A percentile compares a stretch with the other conserved stretches of the same genome.
Evolutionary conservation across 1,140 invertebrate genomes (phyloP).

Genomic region (Drosophila santomea): DNA sequence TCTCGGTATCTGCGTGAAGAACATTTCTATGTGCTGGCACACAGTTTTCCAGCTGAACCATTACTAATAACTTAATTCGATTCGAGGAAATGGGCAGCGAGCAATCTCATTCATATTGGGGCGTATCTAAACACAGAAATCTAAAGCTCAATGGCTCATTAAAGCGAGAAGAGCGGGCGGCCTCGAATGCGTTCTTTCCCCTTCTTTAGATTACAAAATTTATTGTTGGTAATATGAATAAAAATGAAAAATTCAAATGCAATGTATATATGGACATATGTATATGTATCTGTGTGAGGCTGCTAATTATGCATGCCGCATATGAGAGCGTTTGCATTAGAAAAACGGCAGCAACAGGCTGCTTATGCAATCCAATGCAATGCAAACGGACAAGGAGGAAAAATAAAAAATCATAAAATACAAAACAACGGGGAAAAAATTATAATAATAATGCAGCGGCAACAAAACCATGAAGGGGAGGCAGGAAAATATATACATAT

Average conservation of each 20-base stretch:
- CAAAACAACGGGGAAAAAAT: conserved; percentile 67
- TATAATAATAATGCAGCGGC: conserved; percentile 72
- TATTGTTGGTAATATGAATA: conserved; percentile 77
- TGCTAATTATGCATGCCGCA: conserved; percentile 81
- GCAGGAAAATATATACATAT: conserved; percentile 43
- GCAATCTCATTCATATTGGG: conserved; percentile 42
- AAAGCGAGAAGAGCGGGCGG: conserved; percentile 37
- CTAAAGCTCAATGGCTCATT: conserved; percentile 82
- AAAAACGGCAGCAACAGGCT: conserved; percentile 70
- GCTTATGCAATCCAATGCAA: conserved; percentile 64
- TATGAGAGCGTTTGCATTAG: conserved; percentile 66
- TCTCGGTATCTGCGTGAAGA: conserved; percentile 7
- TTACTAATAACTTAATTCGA: conserved; percentile 82
- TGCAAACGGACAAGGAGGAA: conserved; percentile 35
- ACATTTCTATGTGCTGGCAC: conserved; percentile 49
- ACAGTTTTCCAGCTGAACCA: conserved; percentile 60
- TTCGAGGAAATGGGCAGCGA: conserved; percentile 67
- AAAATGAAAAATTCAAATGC: conserved; percentile 72
- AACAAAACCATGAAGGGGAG: conserved; percentile 31
- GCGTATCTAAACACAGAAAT: conserved; percentile 78
- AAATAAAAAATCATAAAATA: conserved; percentile 40
- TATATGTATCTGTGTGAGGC: conserved; percentile 25
- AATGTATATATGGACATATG: not conserved
- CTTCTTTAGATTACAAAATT: conserved; percentile 72
- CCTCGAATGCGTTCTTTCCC: conserved; percentile 3